Percentiles rank a stretch among this genome's conserved stretches.
Conservation (phyloP, 2,113 vertebrate genomes). For the Hyaena hyaena region DNA sequence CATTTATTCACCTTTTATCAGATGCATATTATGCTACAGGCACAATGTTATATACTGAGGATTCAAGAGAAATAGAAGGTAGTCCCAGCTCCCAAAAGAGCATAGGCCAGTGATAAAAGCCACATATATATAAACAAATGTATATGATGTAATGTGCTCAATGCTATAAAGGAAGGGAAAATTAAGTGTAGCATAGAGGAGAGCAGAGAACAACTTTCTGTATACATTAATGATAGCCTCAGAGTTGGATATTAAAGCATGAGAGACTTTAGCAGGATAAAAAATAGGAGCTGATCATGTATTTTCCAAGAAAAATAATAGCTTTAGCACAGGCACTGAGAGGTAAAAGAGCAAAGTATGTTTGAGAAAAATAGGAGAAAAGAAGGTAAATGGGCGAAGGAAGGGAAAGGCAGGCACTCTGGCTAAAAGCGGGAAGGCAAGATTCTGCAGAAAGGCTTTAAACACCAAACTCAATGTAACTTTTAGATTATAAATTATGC, state of each 20-base stretch:
- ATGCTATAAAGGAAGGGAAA: neutral
- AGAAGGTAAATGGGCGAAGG: neutral
- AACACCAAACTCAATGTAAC: neutral
- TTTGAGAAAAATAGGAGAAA: constrained; percentile 27
- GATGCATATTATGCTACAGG: neutral
- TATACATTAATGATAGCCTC: neutral
- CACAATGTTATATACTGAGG: neutral
- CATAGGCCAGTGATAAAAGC: neutral
- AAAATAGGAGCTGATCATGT: neutral
- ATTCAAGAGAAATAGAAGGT: neutral
- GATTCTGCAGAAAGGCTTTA: neutral
- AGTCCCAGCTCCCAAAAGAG: neutral
- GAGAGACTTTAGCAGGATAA: neutral
- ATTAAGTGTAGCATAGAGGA: neutral
- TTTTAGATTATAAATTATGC: neutral
- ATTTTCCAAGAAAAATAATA: constrained; percentile 46
- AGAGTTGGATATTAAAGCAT: constrained; percentile 15
- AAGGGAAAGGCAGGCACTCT: neutral
- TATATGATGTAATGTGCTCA: neutral
- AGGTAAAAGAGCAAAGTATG: constrained; percentile 9
- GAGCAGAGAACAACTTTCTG: neutral
- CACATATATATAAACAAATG: neutral
- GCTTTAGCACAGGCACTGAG: neutral
- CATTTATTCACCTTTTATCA: neutral
- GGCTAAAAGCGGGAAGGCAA: neutral